Percentiles rank a stretch among this genome's conserved stretches.
Evolutionary conservation across 2,888 invertebrate species (phyloP).

Genomic region (Crioceris asparagi): DNA sequence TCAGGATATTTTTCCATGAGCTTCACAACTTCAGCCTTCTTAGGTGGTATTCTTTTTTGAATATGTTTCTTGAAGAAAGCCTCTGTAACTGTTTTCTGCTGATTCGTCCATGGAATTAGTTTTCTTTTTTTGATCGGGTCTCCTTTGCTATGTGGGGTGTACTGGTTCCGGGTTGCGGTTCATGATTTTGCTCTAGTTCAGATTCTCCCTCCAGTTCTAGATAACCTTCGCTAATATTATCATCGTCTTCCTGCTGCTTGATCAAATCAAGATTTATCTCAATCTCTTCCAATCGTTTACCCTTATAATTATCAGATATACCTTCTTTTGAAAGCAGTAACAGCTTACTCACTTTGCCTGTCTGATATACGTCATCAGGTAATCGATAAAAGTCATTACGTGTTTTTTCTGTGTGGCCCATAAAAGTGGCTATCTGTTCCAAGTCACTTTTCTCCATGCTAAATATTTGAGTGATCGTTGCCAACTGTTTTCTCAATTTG

Average conservation of each 20-base stretch:
- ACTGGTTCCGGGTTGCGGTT: no score
- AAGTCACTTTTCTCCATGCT: slow-evolving; percentile 1
- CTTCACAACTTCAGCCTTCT: slow-evolving; percentile 1
- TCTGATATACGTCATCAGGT: slow-evolving; percentile 17
- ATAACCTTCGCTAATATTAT: background rate
- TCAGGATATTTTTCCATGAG: background rate
- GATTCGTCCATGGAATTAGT: slow-evolving; percentile 1
- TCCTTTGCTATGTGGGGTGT: no score
- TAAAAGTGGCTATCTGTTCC: slow-evolving; percentile 5
- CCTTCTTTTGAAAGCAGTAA: slow-evolving; percentile 16
- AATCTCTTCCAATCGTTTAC: slow-evolving; percentile 18
- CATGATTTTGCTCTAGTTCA: no score
- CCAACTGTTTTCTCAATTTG: slow-evolving; percentile 3
- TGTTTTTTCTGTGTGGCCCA: slow-evolving; percentile 8
- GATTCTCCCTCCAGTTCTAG: no score
- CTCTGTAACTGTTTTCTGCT: background rate
- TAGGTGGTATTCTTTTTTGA: slow-evolving; percentile 2
- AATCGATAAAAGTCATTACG: slow-evolving; percentile 15
- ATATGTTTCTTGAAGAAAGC: slow-evolving; percentile 3
- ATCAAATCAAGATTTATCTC: slow-evolving; percentile 7
- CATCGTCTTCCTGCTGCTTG: slow-evolving; percentile 2
- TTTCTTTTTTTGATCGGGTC: background rate
- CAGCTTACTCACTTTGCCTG: slow-evolving; percentile 18
- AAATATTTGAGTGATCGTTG: slow-evolving; percentile 4
- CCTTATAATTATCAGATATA: slow-evolving; percentile 12